phyloP scores from a whole-genome alignment of 2,797 vertebrate genomes.

The Diceros bicornis region DNA sequence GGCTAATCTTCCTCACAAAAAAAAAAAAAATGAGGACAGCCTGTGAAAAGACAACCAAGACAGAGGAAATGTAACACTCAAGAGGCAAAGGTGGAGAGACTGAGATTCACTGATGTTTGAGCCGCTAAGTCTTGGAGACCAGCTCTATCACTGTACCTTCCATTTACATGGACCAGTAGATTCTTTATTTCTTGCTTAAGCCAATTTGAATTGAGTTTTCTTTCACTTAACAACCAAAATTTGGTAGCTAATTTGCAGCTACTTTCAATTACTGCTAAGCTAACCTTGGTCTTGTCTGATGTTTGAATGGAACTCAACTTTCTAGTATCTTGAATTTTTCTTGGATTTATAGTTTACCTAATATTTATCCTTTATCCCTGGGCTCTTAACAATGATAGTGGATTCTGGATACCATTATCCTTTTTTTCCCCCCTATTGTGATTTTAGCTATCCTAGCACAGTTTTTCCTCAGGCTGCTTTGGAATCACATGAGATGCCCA shows the following conservation, averaged over 20 bases:
- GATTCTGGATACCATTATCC: not conserved
- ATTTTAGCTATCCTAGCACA: not conserved
- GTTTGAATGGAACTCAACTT: not conserved
- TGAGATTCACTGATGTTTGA: not conserved
- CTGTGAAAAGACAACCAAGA: not conserved
- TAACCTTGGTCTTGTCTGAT: not conserved
- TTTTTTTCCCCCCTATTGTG: not conserved
- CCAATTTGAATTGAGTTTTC: not conserved
- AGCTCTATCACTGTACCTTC: not conserved
- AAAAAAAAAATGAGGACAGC: not conserved
- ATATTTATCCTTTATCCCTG: not conserved
- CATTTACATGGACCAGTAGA: not conserved
- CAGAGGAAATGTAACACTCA: not conserved
- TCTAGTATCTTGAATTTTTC: not conserved
- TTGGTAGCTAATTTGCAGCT: not conserved
- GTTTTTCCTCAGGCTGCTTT: slow-evolving; percentile 12
- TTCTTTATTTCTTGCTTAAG: not conserved
- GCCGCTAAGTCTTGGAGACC: not conserved
- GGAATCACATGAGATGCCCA: not conserved
- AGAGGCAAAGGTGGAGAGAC: not conserved
- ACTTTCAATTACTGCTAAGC: not conserved
- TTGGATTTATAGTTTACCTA: not conserved
- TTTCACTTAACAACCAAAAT: not conserved
- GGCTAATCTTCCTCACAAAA: no score
- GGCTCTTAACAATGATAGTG: not conserved